Base-by-base conservation (phyloP, 1,140 invertebrate species). In the Lasaia peninsularis region DNA sequence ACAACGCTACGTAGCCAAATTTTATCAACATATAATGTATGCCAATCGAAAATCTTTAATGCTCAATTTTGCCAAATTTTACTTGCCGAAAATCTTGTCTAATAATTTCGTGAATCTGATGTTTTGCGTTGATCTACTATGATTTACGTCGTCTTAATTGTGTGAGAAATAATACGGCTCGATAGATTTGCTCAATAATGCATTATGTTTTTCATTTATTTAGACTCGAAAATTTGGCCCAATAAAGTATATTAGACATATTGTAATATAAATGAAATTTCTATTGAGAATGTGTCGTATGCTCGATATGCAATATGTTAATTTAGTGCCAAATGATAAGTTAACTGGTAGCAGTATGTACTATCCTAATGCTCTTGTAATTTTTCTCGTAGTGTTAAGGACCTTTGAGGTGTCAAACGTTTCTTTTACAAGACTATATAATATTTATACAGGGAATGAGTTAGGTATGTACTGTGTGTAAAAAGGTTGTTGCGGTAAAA, bases 261-360 rank as follows among this genome's bases (percentile, higher is more conserved):
- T 79, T 77, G 68, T 83, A 85, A 78, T 72, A 76, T 75, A 77
- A 74, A 62, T 67, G 66, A 71, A 65, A 64, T 53, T 59, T 65
- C 66, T 67, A 67, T 71, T 60, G 61, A 75, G 56, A 73, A 72
- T 73, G 80, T 76, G 79, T 81, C 71, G 82, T 78, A 88, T 80
- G 80, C 77, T 85, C 83, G 83, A 84, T 77, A 86, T 86, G 83
- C 83, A 86, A 86, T 88, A 88, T 84, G 83, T 88, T 88, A 86
- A 80, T 84, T 88, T 88, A 86, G 86, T 88, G 86, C 86, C 86
- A 88, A 88, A 88, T 88, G 86, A 88, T 88, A 86, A 86, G 78
- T 88, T 88, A 84, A 86, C 83, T 88, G 71, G 80, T 88, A 88
- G 83, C 83, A 78, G 86, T 86, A 86, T 86, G 76, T 78, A 73